Conservation (phyloP, 2,888 invertebrate species). For the Noctua janthina region DNA sequence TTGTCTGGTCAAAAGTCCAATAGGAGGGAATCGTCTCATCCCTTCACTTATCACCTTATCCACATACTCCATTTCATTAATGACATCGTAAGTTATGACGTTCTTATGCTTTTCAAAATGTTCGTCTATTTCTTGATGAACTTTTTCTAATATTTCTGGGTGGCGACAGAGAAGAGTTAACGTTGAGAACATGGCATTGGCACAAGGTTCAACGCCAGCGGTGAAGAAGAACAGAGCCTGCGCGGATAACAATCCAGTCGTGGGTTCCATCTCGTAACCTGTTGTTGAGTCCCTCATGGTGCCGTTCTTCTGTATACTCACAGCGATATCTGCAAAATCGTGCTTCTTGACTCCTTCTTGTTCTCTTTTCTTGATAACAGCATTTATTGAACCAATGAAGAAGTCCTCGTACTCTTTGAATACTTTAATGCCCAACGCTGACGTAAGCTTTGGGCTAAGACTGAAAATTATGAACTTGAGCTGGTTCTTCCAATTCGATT, state of each 20-base stretch:
- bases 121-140: constrained; percentile 57
- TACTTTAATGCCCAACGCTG: constrained; percentile 69
- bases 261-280: constrained; percentile 75
- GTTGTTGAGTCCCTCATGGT: constrained; percentile 71
- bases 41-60: constrained; percentile 77
- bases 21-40: constrained; percentile 77
- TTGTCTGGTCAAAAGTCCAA: constrained; percentile 73
- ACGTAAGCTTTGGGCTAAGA: constrained; percentile 59
- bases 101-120: constrained; percentile 49
- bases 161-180: constrained; percentile 75
- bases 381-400: constrained; percentile 77
- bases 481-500: constrained; percentile 50
- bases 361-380: constrained; percentile 73
- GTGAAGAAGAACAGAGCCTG: constrained; percentile 64
- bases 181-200: constrained; percentile 65
- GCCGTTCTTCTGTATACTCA: constrained; percentile 75
- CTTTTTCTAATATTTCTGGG: constrained; percentile 71
- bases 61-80: constrained; percentile 77
- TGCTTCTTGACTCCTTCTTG: constrained; percentile 72
- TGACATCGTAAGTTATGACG: constrained; percentile 58
- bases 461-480: constrained; percentile 64
- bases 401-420: constrained; percentile 76
- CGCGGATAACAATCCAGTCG: constrained; percentile 69
- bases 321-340: constrained; percentile 79
- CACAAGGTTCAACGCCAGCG: constrained; percentile 81